Conservation (phyloP, 1,140 invertebrate genomes). For the Drosophila takahashii region DNA sequence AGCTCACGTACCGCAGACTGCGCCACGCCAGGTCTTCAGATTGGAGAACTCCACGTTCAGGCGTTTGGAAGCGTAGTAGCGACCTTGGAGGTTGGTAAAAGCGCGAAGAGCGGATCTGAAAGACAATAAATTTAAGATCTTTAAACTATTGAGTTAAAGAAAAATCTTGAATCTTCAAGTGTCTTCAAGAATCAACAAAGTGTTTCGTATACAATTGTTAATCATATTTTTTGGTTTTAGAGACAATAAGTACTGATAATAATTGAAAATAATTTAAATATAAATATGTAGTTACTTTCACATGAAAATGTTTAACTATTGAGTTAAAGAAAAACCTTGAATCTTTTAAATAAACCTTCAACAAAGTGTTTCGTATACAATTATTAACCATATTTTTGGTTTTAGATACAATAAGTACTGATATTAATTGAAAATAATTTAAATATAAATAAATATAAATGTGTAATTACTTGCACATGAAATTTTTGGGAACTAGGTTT, state of each 20-base stretch:
- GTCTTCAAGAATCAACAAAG: too few species aligned
- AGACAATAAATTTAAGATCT: slow-evolving; percentile 54
- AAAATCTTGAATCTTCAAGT: neutral
- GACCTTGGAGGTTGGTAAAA: slow-evolving; percentile 91
- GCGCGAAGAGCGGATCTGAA: slow-evolving; percentile 90
- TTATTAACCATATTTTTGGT: too few species aligned
- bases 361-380: too few species aligned
- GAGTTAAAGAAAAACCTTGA: too few species aligned
- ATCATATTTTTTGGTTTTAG: too few species aligned
- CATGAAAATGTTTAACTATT: slow-evolving; percentile 9
- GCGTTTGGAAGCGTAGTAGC: slow-evolving; percentile 95
- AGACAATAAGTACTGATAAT: neutral
- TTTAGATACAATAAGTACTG: neutral
- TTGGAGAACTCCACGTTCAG: slow-evolving; percentile 93
- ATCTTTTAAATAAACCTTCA: too few species aligned
- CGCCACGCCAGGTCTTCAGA: slow-evolving; percentile 92
- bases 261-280: too few species aligned
- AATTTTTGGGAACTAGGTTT: slow-evolving; percentile 5
- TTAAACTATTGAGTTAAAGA: too few species aligned
- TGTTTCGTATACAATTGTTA: too few species aligned
- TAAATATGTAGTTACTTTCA: neutral
- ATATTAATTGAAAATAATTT: too few species aligned
- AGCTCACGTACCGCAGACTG: slow-evolving; percentile 92
- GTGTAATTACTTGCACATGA: neutral
- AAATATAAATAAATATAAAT: neutral